Base-by-base conservation (phyloP, 2,888 invertebrate genomes). In the Beris morrisii region DNA sequence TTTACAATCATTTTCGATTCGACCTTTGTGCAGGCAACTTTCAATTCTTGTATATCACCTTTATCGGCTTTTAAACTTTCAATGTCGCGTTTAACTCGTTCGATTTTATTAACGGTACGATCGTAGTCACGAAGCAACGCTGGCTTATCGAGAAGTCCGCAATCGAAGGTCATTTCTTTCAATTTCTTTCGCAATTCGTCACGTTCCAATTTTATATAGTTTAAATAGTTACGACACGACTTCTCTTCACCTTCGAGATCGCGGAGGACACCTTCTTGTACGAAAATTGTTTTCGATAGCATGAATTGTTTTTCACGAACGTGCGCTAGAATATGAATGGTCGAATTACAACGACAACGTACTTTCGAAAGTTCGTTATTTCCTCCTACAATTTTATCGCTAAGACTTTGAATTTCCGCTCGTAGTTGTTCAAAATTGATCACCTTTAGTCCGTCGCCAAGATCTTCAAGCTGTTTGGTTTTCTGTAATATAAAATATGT, bases 311-410 rank as follows among this genome's bases (percentile, higher is more conserved):
- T 77, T 65, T 79, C 78, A 3, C 73, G 74, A n/a, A 74, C 72
- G 64, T 79, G 79, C 0, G 76, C 72, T 15, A 75, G 69, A 4
- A 72, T 66, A 55, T 79, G 77, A 5, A 77, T 61, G 3, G 77
- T 74, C 1, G 70, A 69, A 43, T 73, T 75, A 55, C 74, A 75
- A 4, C 71, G 73, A 0, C 32, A 5, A 1, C 74, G 73, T 2
- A 76, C 57, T 30, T 71, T 74, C 11, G 71, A 73, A 4, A 78
- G 45, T 0, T 79, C 79, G 12, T 31, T 50, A 43, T 73, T 76
- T 5, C 76, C 73, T 46, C 79, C 79, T 73, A 79, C 79, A 11
- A 77, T 73, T 72, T 78, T 78, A 59, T 78, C 78, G 6, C 69
- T 72, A 30, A 79, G 55, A 9, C 73, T 71, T 15, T 73, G 70